Evolutionary conservation across 2,888 invertebrate genomes (phyloP).

Genomic region (Syrista parreyssii): DNA sequence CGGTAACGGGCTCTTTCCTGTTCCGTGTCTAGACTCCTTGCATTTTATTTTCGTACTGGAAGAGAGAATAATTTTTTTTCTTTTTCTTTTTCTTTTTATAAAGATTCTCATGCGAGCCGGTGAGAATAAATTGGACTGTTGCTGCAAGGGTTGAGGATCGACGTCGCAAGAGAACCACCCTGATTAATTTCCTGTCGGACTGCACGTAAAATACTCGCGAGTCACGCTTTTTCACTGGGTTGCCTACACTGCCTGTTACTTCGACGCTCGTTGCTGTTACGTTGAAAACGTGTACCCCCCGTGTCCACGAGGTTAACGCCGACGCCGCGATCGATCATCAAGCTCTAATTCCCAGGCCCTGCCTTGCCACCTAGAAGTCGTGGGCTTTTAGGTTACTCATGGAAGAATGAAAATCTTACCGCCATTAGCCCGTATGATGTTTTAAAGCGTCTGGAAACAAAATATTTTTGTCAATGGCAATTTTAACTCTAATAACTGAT

Average conservation of each 20-base stretch:
- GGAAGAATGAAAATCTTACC: not conserved
- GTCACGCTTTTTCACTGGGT: conserved; percentile 56
- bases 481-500: not conserved
- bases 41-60: not conserved
- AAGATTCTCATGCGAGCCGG: not conserved
- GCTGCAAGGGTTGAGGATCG: not conserved
- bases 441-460: not conserved
- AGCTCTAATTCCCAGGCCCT: not conserved
- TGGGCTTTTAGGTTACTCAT: not conserved
- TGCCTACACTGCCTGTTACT: not conserved
- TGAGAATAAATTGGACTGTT: not conserved
- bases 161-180: conserved; percentile 17
- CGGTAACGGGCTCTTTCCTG: conserved; percentile 24
- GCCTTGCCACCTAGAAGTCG: not conserved
- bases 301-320: not conserved
- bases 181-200: conserved; percentile 63
- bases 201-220: conserved; percentile 51
- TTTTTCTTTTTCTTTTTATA: conserved; percentile 4
- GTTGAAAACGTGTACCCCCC: conserved; percentile 3
- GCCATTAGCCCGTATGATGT: not conserved
- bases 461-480: not conserved
- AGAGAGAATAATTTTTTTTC: not conserved
- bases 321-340: not conserved
- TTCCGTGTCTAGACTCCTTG: conserved; percentile 11
- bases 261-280: conserved; percentile 43